Conservation (phyloP, 2,797 vertebrate genomes). For the Cynopterus sphinx region DNA sequence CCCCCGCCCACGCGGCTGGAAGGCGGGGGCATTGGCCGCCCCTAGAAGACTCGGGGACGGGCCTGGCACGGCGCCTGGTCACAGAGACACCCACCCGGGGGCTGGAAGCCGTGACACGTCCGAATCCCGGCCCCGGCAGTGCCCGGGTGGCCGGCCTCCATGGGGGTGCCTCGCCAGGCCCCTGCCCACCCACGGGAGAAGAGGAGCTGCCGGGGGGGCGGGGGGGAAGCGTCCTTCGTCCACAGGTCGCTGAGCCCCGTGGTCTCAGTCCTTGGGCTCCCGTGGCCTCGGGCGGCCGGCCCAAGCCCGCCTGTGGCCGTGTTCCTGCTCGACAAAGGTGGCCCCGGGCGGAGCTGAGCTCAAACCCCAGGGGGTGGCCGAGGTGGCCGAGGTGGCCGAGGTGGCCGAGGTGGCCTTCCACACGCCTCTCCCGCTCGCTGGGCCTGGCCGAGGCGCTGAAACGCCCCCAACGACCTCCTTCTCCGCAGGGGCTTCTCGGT, state of each 20-base stretch:
- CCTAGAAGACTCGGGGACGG: rapidly evolving
- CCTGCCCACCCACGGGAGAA: neutral
- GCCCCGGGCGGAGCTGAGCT: rapidly evolving
- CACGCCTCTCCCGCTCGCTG: rapidly evolving
- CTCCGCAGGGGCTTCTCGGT: rapidly evolving
- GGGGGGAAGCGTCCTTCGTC: too few relatives aligned
- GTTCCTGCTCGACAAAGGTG: neutral
- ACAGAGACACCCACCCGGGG: too few relatives aligned
- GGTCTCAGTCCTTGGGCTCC: too few relatives aligned
- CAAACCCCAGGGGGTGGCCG: rapidly evolving
- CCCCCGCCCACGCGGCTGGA: rapidly evolving
- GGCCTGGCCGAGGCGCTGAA: neutral
- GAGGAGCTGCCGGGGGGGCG: too few relatives aligned
- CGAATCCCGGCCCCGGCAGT: rapidly evolving
- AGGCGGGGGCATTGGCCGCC: rapidly evolving
- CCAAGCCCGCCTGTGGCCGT: neutral
- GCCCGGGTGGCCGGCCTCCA: rapidly evolving
- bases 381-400: rapidly evolving
- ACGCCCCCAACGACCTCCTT: rapidly evolving
- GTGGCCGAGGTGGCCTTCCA: too few relatives aligned
- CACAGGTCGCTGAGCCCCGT: too few relatives aligned
- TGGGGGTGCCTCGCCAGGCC: rapidly evolving
- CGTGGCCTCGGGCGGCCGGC: too few relatives aligned
- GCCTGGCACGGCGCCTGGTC: rapidly evolving
- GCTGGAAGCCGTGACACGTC: rapidly evolving